Base-by-base conservation (phyloP, 2,113 vertebrate genomes). In the Mesitornis unicolor region DNA sequence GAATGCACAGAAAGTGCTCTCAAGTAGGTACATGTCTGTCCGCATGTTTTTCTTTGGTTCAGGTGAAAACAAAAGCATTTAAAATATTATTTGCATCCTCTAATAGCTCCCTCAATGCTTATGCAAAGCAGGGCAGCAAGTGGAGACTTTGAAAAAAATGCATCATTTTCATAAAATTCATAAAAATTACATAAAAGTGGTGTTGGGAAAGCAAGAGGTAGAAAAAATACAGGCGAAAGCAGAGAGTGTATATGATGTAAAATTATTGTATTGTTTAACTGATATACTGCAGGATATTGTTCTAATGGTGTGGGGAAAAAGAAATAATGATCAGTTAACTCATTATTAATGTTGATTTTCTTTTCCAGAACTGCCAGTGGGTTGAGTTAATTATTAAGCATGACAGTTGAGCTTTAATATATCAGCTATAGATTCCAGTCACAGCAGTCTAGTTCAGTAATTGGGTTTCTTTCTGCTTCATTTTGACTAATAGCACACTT, bases 401-500 rank as follows among this genome's bases (percentile, higher is more conserved):
- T 93, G 91, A 97, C 95, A 95, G 87, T 74, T 70, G 63, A 77
- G 87, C 91, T 96, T 95, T 96, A 95, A 96, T 95, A 91, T 87
- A 94, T 96, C 95, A 95, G 78, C 83, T 96, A 96, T 95, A 96
- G 94, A 97, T 94, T 96, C 90, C 95, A 97, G 93, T 96, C 96
- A 90, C 96, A 96, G 96, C 96, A 94, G 94, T 96, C 88, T 94
- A 95, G 96, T 97, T 96, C 92, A 94, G 93, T 97, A 98, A 97
- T 94, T 97, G 92, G 75, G 76, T 96, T 96, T 96, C 95, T 94
- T 98, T 97, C 76, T 59, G 84, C 86, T 90, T 96, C 88, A 53
- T 95, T 96, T 97, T 96, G 93, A 97, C 91, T 97, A 95, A 96
- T 96, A 53, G 93, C 94, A 91, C 87, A 94, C 95, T 97, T 96